Base-by-base conservation (phyloP, 1,140 invertebrate species). In the Archivesica marissinica region DNA sequence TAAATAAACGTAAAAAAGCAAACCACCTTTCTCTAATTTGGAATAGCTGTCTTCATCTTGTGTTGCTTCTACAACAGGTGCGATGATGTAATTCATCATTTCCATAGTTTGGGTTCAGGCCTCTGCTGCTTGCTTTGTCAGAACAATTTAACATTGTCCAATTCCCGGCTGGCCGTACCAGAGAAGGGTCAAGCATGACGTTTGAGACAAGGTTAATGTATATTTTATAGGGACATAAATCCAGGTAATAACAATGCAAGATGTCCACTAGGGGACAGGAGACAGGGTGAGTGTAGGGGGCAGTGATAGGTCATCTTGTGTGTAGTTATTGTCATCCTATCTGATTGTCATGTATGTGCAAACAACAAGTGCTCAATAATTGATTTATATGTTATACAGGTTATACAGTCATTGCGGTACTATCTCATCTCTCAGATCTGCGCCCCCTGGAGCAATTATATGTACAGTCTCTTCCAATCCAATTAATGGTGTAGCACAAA, bases 181-280 rank as follows among this genome's bases (percentile, higher is more conserved):
- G 17, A 52, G 17, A 64, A 64, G 38, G 68, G 68, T 72, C 68
- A 72, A 38, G 39, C 11, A 30, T 33, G 35, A 30, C 41, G 25
- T 28, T 72, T 72, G 28, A 72, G 50, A 25, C 7, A 9, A 33
- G 68, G 68, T 72, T 72, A 72, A 72, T 72, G 68, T 72, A 72
- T n/a, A 72, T 72, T 72, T 72, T 72, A 72, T 72, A 52, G 68
- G 68, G 68, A 72, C 68, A 72, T 72, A 72, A 72, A 72, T 72
- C 50, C 44, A 30, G 41, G n/a, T 33, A 1, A 72, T 44, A 72
- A 72, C 68, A 72, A 72, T 72, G 35, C n/a, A 44, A 23, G 41
- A 72, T 72, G 41, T 72, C 68, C 68, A 72, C 23, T 72, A n/a
- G 44, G 1, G 44, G 68, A 25, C 13, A 47, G 4, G 39, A 47